Conservation (phyloP, 2,888 invertebrate species). For the Acanthococcus lagerstroemiae region DNA sequence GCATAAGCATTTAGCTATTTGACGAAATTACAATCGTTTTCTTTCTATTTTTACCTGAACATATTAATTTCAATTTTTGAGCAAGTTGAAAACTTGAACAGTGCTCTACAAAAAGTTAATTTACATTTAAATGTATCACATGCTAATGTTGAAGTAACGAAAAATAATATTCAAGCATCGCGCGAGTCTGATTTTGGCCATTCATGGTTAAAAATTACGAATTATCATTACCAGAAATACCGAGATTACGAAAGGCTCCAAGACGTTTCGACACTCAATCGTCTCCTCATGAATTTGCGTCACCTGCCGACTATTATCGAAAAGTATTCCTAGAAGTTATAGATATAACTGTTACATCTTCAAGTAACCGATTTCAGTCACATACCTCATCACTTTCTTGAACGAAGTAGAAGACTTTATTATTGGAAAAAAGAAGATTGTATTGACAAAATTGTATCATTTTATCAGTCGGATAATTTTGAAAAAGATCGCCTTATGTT, state of each 20-base stretch:
- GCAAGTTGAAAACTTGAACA: background rate
- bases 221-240: background rate
- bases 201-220: background rate
- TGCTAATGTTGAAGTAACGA: background rate
- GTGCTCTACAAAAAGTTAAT: background rate
- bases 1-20: background rate
- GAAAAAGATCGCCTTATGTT: no score
- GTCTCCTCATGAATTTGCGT: background rate
- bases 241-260: background rate
- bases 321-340: background rate
- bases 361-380: background rate
- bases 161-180: background rate
- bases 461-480: no score
- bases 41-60: background rate
- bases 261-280: background rate
- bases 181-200: background rate
- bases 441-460: no score
- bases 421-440: no score
- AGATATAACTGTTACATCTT: background rate
- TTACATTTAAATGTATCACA: background rate
- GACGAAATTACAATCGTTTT: background rate
- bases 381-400: background rate
- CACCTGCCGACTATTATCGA: background rate
- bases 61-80: background rate
- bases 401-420: background rate